Conservation (phyloP, 2,888 invertebrate genomes). For the Agonopterix arenella region DNA sequence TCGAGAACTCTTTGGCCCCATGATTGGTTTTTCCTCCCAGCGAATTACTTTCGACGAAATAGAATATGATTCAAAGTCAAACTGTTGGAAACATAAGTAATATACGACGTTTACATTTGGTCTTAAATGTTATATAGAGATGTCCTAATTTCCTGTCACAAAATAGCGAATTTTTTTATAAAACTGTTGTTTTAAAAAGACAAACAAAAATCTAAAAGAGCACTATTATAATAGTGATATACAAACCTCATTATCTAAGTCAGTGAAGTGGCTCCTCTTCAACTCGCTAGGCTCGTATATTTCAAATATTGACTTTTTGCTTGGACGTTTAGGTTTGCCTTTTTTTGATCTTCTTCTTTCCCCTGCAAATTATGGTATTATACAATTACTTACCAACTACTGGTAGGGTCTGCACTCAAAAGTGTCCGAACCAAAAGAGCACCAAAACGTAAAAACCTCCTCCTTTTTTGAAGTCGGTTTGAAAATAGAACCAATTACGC, state of each 20-base stretch:
- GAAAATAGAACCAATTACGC: no score
- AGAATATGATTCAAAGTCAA: no score
- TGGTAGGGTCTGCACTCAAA: no score
- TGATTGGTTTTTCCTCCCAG: no score
- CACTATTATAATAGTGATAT: not conserved
- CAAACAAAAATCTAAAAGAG: not conserved
- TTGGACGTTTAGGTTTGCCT: conserved; percentile 83
- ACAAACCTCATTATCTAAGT: conserved; percentile 88
- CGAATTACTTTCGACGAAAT: no score
- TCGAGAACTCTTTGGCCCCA: no score
- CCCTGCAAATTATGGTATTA: conserved; percentile 28
- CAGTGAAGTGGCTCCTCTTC: conserved; percentile 96
- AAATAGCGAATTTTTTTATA: not conserved
- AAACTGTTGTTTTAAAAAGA: not conserved
- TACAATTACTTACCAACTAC: no score
- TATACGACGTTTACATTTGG: no score
- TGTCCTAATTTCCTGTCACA: not conserved
- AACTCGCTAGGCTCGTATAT: conserved; percentile 98
- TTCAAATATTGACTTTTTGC: conserved; percentile 92
- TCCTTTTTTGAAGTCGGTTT: no score
- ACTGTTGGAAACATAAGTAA: no score
- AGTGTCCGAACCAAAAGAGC: no score
- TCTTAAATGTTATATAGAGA: not conserved
- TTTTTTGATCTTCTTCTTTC: conserved; percentile 84
- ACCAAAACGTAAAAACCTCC: no score